phyloP scores from a whole-genome alignment of 2,797 vertebrate genomes.

The Ctenochaetus hawaiiensis region DNA sequence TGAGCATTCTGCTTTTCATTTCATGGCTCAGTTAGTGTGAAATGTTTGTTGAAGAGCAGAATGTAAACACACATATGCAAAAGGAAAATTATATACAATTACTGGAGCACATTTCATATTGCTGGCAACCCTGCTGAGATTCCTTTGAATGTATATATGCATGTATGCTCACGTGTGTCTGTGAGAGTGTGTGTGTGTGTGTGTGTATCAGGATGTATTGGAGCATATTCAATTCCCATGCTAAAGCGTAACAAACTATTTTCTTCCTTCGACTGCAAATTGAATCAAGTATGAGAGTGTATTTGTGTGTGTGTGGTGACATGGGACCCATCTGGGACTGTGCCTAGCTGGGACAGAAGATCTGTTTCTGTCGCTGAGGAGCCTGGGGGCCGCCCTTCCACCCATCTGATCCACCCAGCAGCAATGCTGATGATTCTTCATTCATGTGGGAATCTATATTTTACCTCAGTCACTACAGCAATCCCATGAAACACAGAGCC shows the following conservation, averaged over 20 bases:
- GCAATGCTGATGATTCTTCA: slow-evolving; percentile 3
- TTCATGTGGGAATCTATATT: slow-evolving; percentile 27
- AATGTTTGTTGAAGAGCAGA: slow-evolving; percentile 6
- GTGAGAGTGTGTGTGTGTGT: slow-evolving; percentile 14
- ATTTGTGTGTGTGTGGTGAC: slow-evolving; percentile 24
- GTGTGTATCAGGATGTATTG: slow-evolving; percentile 27
- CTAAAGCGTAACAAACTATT: slow-evolving; percentile 41
- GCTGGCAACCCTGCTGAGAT: slow-evolving; percentile 22
- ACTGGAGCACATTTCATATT: background rate
- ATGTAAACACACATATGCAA: slow-evolving; percentile 26
- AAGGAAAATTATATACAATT: slow-evolving; percentile 15
- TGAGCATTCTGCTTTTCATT: background rate
- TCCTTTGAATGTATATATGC: slow-evolving; percentile 16
- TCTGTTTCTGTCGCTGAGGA: slow-evolving; percentile 41
- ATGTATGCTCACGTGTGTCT: background rate
- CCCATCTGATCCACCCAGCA: slow-evolving; percentile 65
- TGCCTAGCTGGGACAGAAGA: slow-evolving; percentile 43
- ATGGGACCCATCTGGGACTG: slow-evolving; percentile 69
- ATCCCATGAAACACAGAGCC: background rate
- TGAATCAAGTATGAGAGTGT: slow-evolving; percentile 9
- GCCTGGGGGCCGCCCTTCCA: slow-evolving; percentile 41
- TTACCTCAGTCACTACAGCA: background rate
- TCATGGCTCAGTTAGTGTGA: slow-evolving; percentile 16
- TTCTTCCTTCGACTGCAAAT: slow-evolving; percentile 16
- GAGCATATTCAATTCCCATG: slow-evolving; percentile 45